Percentiles rank a stretch among this genome's conserved stretches.
Conservation (phyloP, 2,797 vertebrate species). For the Typhlichthys eigenmanni region DNA sequence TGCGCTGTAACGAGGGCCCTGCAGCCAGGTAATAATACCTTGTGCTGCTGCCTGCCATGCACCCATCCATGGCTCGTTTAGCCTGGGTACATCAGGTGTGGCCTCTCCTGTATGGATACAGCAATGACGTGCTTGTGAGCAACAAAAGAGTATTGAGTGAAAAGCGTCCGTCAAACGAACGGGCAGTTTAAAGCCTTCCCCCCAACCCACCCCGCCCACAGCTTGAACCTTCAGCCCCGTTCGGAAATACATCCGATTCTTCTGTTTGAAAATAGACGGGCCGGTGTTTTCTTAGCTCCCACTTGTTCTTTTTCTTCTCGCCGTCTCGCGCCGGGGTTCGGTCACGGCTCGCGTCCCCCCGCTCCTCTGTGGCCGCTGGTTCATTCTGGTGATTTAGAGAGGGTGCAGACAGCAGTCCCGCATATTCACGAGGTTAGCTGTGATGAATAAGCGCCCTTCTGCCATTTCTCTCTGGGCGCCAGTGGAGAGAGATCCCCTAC, state of each 20-base stretch:
- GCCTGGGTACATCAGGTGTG: constrained; percentile 41
- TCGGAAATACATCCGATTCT: constrained; percentile 37
- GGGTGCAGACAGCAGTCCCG: constrained; percentile 36
- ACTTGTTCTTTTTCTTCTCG: constrained; percentile 9
- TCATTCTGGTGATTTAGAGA: constrained; percentile 55
- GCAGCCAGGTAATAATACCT: constrained; percentile 46
- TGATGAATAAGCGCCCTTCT: constrained; percentile 59
- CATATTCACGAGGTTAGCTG: constrained; percentile 54
- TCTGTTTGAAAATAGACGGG: constrained; percentile 22
- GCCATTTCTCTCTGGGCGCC: constrained; percentile 31
- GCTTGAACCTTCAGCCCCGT: constrained; percentile 15
- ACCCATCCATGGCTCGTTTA: constrained; percentile 28
- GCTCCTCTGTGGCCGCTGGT: constrained; percentile 39
- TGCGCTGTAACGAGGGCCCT: not conserved
- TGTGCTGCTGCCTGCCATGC: too few relatives aligned
- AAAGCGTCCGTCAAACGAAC: not conserved
- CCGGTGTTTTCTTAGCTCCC: constrained; percentile 21
- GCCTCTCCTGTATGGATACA: constrained; percentile 9
- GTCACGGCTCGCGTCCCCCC: constrained; percentile 28
- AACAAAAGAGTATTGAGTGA: constrained; percentile 8
- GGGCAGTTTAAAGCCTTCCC: too few relatives aligned
- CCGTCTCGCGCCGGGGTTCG: constrained; percentile 43
- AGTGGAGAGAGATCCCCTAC: constrained; percentile 16
- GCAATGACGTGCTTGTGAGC: not conserved
- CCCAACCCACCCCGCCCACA: too few relatives aligned